Evolutionary conservation across 2,113 vertebrate genomes (phyloP).

Genomic region (Dasyornis broadbenti): DNA sequence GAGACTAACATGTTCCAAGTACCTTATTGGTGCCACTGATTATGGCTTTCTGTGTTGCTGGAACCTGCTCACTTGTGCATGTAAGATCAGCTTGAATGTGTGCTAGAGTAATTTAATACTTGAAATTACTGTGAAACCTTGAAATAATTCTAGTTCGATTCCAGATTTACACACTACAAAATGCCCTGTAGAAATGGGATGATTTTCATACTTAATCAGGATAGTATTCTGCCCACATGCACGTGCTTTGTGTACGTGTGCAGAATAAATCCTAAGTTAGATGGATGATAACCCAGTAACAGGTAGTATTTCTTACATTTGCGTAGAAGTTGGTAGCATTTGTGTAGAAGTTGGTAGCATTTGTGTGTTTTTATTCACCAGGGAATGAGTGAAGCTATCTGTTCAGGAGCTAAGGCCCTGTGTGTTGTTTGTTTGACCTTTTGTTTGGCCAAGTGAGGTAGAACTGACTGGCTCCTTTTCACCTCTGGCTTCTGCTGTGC

Average conservation of each 20-base stretch:
- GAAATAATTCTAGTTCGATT: neutral
- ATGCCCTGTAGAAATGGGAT: neutral
- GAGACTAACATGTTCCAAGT: conserved; percentile 87
- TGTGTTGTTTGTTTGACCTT: neutral
- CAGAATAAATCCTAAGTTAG: neutral
- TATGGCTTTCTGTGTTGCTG: conserved; percentile 88
- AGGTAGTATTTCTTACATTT: neutral
- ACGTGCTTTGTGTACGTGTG: neutral
- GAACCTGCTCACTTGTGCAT: conserved; percentile 92
- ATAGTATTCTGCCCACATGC: neutral
- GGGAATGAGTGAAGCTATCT: neutral
- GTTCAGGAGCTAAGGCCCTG: neutral
- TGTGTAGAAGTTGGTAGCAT: neutral
- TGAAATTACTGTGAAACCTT: neutral
- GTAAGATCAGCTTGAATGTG: conserved; percentile 70
- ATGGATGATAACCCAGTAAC: neutral
- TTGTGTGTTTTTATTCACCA: neutral
- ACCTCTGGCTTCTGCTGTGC: neutral
- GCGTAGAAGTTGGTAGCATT: neutral
- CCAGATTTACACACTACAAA: neutral
- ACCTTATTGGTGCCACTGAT: conserved; percentile 84
- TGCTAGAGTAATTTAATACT: neutral
- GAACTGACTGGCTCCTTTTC: neutral
- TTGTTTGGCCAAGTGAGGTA: neutral
- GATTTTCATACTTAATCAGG: neutral